Evolutionary conservation across 2,888 invertebrate genomes (phyloP).

Genomic region (Sarcophaga rosellei): DNA sequence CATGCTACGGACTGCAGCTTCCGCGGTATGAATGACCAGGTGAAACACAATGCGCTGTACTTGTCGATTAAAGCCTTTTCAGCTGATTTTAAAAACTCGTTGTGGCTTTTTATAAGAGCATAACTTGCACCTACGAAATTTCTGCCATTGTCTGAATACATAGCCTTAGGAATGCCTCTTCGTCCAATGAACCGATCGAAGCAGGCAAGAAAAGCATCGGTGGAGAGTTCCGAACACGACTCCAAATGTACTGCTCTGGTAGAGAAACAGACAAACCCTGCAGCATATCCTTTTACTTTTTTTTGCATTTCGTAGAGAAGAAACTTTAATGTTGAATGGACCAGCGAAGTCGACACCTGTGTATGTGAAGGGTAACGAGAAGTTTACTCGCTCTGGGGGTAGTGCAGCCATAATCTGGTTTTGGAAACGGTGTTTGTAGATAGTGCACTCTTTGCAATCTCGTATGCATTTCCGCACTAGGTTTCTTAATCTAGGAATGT

Average conservation of each 20-base stretch:
- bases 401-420: constrained; percentile 52
- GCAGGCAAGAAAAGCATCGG: constrained; percentile 41
- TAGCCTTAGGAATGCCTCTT: constrained; percentile 6
- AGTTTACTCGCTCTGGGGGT: constrained; percentile 48
- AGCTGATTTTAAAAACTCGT: too few relatives aligned
- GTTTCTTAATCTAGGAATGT: constrained; percentile 33
- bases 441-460: constrained; percentile 37
- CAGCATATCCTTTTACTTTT: constrained; percentile 21
- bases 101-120: background rate
- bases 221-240: constrained; percentile 46
- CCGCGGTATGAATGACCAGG: constrained; percentile 52
- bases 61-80: background rate
- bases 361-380: constrained; percentile 41
- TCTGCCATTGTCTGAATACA: constrained; percentile 49
- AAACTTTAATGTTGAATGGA: constrained; percentile 40
- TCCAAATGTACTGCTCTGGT: constrained; percentile 61
- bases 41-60: constrained; percentile 7
- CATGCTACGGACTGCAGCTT: constrained; percentile 44
- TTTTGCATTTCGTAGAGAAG: constrained; percentile 1
- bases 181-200: too few relatives aligned
- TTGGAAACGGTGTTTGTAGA: constrained; percentile 48
- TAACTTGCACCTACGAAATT: constrained; percentile 51
- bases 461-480: constrained; percentile 32
- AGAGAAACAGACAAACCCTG: constrained; percentile 50
- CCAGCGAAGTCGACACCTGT: constrained; percentile 60